Evolutionary conservation across 2,888 invertebrate genomes (phyloP), one percentile per base, ranked within the genome.

Genomic region (Pristionchus japonicus): DNA sequence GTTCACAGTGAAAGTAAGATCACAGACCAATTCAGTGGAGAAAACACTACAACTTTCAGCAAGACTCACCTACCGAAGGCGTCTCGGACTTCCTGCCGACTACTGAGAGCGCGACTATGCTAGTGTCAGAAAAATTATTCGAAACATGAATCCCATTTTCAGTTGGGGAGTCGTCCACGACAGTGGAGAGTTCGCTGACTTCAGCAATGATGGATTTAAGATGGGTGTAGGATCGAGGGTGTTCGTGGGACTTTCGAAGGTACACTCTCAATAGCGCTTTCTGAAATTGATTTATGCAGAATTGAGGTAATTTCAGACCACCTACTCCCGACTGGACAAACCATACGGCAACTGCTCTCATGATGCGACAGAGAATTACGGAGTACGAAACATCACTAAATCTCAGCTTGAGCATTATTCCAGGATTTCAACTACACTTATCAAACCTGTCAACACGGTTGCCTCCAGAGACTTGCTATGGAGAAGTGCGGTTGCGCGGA

Each of bases 11-110:
- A 85, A 85, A 17, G 85, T 85, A 31, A 43, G 80, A 11, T 6
- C 7, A 43, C 6, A 9, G 6, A n/a, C n/a, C n/a, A n/a, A n/a
- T n/a, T n/a, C n/a, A n/a, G n/a, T n/a, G n/a, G n/a, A n/a, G n/a
- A n/a, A n/a, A n/a, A n/a, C n/a, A n/a, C n/a, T n/a, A n/a, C n/a
- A n/a, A n/a, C n/a, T 83, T 49, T 34, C 85, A 85, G 85, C 85
- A 85, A 85, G 43, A 85, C 27, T 31, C 61, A 9, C 85, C 85
- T 23, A 20, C n/a, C n/a, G 6, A 34, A 23, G 20, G 2, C n/a
- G 49, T 9, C 6, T 85, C 64, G 64, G 85, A 85, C 43, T 85
- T 40, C 64, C 64, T 85, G 20, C 85, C 61, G 6, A 85, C 85
- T n/a, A 85, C 85, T 7, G 85, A 85, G 6, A 64, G 64, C 34